Conservation (phyloP, 2,797 vertebrate species). For the Mus caroli region DNA sequence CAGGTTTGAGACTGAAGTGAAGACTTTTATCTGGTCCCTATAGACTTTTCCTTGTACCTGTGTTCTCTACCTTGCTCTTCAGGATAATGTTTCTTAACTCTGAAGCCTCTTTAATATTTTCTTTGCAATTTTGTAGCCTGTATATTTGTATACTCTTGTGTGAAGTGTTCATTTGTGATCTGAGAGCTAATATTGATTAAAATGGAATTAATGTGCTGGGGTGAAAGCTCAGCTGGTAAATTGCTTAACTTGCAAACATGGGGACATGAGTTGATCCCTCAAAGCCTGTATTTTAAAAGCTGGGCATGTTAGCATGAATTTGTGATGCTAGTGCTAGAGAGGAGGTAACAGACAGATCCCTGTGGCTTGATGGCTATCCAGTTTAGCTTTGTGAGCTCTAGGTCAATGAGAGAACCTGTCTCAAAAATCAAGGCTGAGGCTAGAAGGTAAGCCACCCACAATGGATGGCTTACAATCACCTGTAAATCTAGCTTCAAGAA, state of each 20-base stretch:
- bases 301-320: neutral
- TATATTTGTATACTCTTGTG: neutral
- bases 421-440: neutral
- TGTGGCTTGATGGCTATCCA: neutral
- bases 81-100: neutral
- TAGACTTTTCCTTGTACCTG: neutral
- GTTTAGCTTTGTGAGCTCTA: neutral
- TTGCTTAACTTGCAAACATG: neutral
- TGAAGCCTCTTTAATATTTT: neutral
- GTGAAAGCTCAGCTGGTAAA: neutral
- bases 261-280: neutral
- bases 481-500: neutral
- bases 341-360: neutral
- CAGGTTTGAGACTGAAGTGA: neutral
- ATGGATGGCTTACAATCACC: neutral
- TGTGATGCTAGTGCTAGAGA: neutral
- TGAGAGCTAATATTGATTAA: neutral
- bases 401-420: neutral
- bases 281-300: neutral
- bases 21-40: neutral
- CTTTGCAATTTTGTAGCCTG: neutral
- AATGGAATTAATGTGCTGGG: neutral
- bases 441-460: neutral
- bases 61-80: neutral
- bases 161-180: neutral